Percentiles rank a stretch among this genome's conserved stretches.
Conservation (phyloP, 2,113 vertebrate genomes). For the Blennius ocellaris region DNA sequence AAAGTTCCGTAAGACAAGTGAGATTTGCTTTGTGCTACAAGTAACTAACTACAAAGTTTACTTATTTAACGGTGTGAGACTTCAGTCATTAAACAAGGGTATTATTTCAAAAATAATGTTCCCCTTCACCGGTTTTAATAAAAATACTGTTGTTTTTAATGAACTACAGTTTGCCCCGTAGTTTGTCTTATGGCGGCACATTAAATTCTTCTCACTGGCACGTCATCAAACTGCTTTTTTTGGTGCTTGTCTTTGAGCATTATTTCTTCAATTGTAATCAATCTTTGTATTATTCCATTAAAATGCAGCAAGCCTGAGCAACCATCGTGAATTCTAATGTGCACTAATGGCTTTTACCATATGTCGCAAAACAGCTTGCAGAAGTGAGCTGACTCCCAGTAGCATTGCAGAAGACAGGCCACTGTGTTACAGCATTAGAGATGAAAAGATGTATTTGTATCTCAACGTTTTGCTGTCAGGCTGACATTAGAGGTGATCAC, state of each 20-base stretch:
- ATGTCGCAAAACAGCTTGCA: constrained; percentile 73
- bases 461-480: constrained; percentile 12
- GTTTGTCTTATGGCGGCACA: constrained; percentile 5
- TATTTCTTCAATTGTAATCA: constrained; percentile 47
- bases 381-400: constrained; percentile 57
- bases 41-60: constrained; percentile 16
- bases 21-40: constrained; percentile 5
- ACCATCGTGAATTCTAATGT: constrained; percentile 72
- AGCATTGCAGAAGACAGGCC: constrained; percentile 42
- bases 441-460: constrained; percentile 18
- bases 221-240: constrained; percentile 24
- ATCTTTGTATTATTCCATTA: constrained; percentile 67
- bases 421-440: constrained; percentile 45
- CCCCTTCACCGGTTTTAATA: constrained; percentile 41
- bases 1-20: background rate
- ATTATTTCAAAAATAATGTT: constrained; percentile 43
- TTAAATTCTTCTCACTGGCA: constrained; percentile 20
- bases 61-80: constrained; percentile 1
- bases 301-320: constrained; percentile 53
- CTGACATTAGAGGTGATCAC: background rate
- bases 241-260: constrained; percentile 34
- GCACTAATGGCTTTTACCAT: constrained; percentile 72
- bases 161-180: constrained; percentile 20
- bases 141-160: constrained; percentile 34
- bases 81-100: background rate